A percentile compares a stretch with the other conserved stretches of the same genome.
Evolutionary conservation across 2,113 vertebrate species (phyloP).

Genomic region (Scopus umbretta): DNA sequence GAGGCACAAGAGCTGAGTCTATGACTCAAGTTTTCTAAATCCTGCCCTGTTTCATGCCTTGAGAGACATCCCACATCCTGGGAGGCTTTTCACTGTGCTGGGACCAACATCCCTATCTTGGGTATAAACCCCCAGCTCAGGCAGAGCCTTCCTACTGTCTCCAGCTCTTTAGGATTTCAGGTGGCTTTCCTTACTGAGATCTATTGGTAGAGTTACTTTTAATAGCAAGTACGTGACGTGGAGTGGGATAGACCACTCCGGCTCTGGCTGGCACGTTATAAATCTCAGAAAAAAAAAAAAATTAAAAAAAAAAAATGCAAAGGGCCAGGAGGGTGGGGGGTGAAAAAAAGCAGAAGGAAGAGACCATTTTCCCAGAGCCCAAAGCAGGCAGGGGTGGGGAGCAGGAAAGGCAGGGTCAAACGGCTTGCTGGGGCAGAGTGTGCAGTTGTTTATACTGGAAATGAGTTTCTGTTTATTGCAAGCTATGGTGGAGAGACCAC

Average conservation of each 20-base stretch:
- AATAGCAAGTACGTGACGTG: not conserved
- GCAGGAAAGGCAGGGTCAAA: not conserved
- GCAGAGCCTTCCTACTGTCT: not conserved
- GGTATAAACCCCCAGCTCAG: not conserved
- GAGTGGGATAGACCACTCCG: not conserved
- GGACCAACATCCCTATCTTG: not conserved
- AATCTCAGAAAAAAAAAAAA: not conserved
- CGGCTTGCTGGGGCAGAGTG: not conserved
- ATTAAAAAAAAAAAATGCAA: not conserved
- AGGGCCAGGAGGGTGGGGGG: not conserved
- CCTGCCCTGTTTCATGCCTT: not conserved
- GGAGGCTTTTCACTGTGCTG: not conserved
- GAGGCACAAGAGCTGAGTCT: not conserved
- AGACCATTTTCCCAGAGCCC: not conserved
- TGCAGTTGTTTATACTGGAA: constrained; percentile 46
- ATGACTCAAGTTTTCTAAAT: not conserved
- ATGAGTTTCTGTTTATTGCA: constrained; percentile 54
- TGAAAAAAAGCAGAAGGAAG: not conserved
- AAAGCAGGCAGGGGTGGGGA: not conserved
- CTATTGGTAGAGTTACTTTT: constrained; percentile 2
- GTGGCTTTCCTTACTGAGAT: not conserved
- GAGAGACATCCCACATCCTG: not conserved
- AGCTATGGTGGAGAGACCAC: constrained; percentile 36
- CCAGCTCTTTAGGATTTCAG: not conserved
- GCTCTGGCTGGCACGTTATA: not conserved